Evolutionary conservation across 2,797 vertebrate genomes (phyloP).

Genomic region (Phoxinus dragarum): DNA sequence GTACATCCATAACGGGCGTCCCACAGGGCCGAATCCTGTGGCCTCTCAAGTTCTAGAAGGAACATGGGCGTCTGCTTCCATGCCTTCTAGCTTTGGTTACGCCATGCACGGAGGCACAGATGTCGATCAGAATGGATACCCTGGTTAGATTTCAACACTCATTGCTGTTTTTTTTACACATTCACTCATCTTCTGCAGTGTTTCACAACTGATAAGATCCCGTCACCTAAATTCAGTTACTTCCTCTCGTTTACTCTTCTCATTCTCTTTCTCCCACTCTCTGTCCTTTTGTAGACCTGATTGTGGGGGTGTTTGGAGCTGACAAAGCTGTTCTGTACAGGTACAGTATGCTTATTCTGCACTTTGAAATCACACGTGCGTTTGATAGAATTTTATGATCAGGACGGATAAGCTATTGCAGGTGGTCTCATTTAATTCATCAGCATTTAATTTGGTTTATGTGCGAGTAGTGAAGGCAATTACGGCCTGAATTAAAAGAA

Average conservation of each 20-base stretch:
- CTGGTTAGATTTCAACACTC: slow-evolving; percentile 78
- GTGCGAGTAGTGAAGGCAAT: slow-evolving; percentile 45
- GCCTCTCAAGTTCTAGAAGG: slow-evolving; percentile 91
- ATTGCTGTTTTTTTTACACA: neutral
- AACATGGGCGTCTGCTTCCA: slow-evolving; percentile 86
- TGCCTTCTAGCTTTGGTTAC: slow-evolving; percentile 97
- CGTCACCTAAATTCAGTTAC: neutral
- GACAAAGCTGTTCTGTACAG: slow-evolving; percentile 86
- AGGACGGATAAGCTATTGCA: slow-evolving; percentile 30
- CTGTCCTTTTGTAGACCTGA: slow-evolving; percentile 74
- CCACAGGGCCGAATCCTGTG: slow-evolving; percentile 75
- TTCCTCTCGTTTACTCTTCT: neutral
- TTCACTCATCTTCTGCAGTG: neutral
- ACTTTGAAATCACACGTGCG: slow-evolving; percentile 46
- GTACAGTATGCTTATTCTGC: slow-evolving; percentile 63
- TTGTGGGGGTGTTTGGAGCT: slow-evolving; percentile 87
- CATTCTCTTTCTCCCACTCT: neutral
- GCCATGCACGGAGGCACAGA: slow-evolving; percentile 91
- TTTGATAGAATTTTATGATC: slow-evolving; percentile 50
- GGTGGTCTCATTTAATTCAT: slow-evolving; percentile 48
- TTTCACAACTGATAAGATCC: neutral
- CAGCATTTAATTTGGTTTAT: slow-evolving; percentile 48
- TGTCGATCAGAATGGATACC: slow-evolving; percentile 94
- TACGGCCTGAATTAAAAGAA: slow-evolving; percentile 29
- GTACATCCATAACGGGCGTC: slow-evolving; percentile 92